Evolutionary conservation across 2,888 invertebrate genomes (phyloP).

Genomic region (Cataglyphis albicans): DNA sequence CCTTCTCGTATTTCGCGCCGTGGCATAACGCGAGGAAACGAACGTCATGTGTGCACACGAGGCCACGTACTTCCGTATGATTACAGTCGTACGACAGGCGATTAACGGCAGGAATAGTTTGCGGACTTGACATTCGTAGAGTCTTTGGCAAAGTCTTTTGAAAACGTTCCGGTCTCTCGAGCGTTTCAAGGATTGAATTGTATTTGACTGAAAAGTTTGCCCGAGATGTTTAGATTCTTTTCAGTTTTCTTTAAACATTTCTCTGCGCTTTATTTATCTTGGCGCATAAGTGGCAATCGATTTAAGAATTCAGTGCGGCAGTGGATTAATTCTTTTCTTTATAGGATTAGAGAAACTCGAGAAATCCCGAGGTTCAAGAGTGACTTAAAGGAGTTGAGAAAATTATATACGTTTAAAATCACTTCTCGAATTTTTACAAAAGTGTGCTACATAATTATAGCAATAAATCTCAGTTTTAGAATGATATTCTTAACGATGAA

Average conservation of each 20-base stretch:
- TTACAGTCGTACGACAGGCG: background rate
- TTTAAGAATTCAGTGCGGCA: background rate
- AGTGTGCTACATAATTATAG: background rate
- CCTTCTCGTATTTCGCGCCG: slow-evolving; percentile 40
- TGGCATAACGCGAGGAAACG: slow-evolving; percentile 10
- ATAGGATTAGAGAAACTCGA: background rate
- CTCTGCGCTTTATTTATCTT: background rate
- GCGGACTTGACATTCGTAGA: background rate
- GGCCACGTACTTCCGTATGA: slow-evolving; percentile 50
- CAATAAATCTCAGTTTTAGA: slow-evolving; percentile 11
- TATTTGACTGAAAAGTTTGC: background rate
- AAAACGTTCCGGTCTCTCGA: background rate
- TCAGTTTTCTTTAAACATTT: background rate
- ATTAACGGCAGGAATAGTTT: slow-evolving; percentile 15
- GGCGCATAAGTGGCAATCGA: background rate
- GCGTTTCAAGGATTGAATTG: background rate
- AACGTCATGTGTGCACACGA: slow-evolving; percentile 37
- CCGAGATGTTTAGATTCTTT: background rate
- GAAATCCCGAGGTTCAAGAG: background rate
- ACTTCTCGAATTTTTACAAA: background rate
- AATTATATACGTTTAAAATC: background rate
- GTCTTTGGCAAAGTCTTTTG: background rate
- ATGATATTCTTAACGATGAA: background rate
- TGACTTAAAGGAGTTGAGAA: background rate
- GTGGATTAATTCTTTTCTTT: background rate